These are phyloP conservation scores for Drosophila acutilabella DNA, from an alignment of 2,888 invertebrate genomes.

Conservation along the genomic window DNA sequence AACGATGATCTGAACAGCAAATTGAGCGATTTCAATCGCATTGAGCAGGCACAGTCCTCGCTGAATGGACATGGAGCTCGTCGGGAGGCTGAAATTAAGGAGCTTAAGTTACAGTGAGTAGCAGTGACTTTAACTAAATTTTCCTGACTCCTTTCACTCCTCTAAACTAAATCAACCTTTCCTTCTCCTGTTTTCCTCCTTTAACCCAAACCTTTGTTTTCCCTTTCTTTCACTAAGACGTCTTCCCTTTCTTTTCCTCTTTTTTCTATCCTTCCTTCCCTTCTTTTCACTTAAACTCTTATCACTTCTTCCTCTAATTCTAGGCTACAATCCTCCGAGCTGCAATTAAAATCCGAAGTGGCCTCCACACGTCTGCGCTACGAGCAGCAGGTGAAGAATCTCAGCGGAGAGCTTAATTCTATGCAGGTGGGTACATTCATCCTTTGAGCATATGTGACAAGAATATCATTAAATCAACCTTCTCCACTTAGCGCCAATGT, in stretches of 20 bases:
- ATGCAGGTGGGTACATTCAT: constrained; percentile 87
- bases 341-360: constrained; percentile 91
- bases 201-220: too few relatives aligned
- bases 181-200: too few relatives aligned
- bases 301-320: neutral
- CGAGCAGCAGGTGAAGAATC: constrained; percentile 92
- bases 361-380: constrained; percentile 93
- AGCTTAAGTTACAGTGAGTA: constrained; percentile 88
- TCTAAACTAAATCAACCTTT: neutral
- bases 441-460: too few relatives aligned
- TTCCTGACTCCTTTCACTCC: too few relatives aligned
- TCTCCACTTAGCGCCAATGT: constrained; percentile 82
- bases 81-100: constrained; percentile 91
- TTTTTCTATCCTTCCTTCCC: neutral
- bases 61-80: constrained; percentile 91
- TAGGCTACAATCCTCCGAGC: constrained; percentile 89
- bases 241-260: neutral
- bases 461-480: neutral
- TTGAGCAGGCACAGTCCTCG: constrained; percentile 92
- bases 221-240: too few relatives aligned
- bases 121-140: neutral
- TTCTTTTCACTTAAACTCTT: neutral
- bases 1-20: constrained; percentile 92
- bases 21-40: constrained; percentile 93
- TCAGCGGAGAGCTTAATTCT: constrained; percentile 93